Conservation (phyloP, 2,888 invertebrate species). For the Caenorhabditis afra region DNA sequence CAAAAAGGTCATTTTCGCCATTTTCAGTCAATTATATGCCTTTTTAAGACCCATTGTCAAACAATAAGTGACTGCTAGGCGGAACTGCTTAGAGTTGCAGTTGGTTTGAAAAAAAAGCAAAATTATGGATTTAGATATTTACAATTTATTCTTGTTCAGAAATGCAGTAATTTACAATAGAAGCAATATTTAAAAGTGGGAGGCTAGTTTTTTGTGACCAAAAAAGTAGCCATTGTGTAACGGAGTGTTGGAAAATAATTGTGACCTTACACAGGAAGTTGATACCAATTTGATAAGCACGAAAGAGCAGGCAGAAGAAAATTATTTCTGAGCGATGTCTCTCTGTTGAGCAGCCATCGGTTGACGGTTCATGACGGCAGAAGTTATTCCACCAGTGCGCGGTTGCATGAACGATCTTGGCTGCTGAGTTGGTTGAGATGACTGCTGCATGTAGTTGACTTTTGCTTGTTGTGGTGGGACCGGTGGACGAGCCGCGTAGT, state of each 20-base stretch:
- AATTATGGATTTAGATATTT: no score
- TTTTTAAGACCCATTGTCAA: no score
- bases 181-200: conserved; percentile 34
- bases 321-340: conserved; percentile 44
- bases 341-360: conserved; percentile 34
- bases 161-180: conserved; percentile 8
- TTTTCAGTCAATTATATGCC: no score
- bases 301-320: conserved; percentile 1
- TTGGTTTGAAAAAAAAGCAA: no score
- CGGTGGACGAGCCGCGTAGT: conserved; percentile 49
- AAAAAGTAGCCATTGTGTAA: conserved; percentile 45
- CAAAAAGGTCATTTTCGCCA: no score
- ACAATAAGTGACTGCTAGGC: no score
- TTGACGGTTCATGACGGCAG: conserved; percentile 40
- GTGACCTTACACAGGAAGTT: conserved; percentile 44
- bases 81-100: no score
- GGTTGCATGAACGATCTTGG: conserved; percentile 45
- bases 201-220: conserved; percentile 50
- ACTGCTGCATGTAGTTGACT: conserved; percentile 7
- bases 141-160: neutral
- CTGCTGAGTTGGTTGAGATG: conserved; percentile 16
- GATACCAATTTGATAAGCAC: neutral
- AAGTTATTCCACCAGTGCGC: conserved; percentile 47
- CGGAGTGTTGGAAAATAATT: neutral
- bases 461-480: conserved; percentile 44